Conservation (phyloP, 1,140 invertebrate species). For the Acromyrmex heyeri region DNA sequence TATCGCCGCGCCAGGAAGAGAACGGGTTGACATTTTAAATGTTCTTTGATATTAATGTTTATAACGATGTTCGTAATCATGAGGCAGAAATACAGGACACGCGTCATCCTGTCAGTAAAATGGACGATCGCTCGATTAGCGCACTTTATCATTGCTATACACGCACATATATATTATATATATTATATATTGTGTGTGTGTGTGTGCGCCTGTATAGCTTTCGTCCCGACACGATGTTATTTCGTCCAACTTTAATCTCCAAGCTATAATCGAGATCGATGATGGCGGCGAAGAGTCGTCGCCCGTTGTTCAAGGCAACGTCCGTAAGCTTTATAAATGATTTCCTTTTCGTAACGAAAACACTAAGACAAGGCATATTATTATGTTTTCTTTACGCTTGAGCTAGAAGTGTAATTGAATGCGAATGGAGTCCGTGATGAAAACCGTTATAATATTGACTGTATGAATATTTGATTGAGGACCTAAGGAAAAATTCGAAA, state of each 20-base stretch:
- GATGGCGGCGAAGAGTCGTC: not conserved
- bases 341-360: slow-evolving; percentile 10
- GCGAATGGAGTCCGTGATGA: not conserved
- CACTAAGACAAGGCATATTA: not conserved
- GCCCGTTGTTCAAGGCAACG: not conserved
- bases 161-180: not conserved
- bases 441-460: slow-evolving; percentile 25
- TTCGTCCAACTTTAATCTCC: slow-evolving; percentile 25
- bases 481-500: not conserved
- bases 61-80: not conserved
- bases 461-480: not conserved
- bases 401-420: slow-evolving; percentile 6
- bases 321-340: slow-evolving; percentile 57
- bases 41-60: slow-evolving; percentile 34
- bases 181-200: not conserved
- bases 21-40: slow-evolving; percentile 44
- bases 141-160: slow-evolving; percentile 13
- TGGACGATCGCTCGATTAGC: slow-evolving; percentile 48
- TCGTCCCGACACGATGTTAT: not conserved
- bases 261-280: slow-evolving; percentile 46
- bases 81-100: slow-evolving; percentile 28
- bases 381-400: slow-evolving; percentile 21
- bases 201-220: not conserved
- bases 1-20: not conserved
- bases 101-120: slow-evolving; percentile 38